phyloP scores from a whole-genome alignment of 2,797 vertebrate species.

The Crenichthys baileyi region DNA sequence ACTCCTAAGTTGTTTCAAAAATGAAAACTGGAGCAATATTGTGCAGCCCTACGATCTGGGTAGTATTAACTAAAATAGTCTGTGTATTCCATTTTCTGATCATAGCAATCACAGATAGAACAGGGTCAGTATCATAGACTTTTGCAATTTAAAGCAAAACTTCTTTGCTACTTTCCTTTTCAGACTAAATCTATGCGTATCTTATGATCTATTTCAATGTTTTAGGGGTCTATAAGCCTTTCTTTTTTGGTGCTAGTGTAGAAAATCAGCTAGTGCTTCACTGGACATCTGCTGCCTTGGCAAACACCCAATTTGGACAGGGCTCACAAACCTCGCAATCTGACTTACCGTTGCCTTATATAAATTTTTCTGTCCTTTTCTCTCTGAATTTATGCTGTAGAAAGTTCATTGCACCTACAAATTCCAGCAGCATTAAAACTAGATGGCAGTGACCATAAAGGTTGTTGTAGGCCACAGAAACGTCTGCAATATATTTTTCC shows the following conservation, averaged over 20 bases:
- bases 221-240: not conserved
- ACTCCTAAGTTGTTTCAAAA: no score
- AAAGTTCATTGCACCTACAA: not conserved
- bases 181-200: not conserved
- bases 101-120: not conserved
- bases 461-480: not conserved
- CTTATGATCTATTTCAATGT: no score
- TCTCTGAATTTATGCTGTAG: not conserved
- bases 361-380: not conserved
- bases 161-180: no score
- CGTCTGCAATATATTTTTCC: not conserved
- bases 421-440: not conserved
- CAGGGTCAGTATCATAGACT: not conserved
- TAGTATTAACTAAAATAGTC: no score
- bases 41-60: no score
- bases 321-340: conserved; percentile 4
- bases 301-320: not conserved
- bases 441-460: no score
- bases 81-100: not conserved
- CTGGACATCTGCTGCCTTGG: conserved; percentile 13
- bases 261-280: not conserved
- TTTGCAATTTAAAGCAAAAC: not conserved
- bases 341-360: not conserved
- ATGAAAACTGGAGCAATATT: no score
- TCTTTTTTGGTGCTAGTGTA: not conserved